Conservation (phyloP, 2,113 vertebrate genomes). For the Halichoerus grypus region DNA sequence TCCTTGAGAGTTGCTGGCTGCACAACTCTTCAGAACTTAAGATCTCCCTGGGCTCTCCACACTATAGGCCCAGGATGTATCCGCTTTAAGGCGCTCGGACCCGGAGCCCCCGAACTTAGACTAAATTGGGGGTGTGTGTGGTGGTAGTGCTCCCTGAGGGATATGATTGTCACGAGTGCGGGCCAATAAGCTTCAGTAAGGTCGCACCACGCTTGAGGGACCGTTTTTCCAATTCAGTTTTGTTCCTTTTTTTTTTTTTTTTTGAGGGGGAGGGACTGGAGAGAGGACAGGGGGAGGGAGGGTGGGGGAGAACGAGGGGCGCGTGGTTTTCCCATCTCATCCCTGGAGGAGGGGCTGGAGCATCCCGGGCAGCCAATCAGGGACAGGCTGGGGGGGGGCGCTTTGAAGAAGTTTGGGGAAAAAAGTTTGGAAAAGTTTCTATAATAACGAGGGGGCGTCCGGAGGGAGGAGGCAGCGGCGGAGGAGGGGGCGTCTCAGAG, state of each 20-base stretch:
- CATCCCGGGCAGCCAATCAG: conserved; percentile 83
- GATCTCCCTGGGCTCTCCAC: neutral
- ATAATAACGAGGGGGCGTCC: conserved; percentile 84
- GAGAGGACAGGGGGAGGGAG: neutral
- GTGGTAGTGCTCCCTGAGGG: neutral
- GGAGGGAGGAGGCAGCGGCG: conserved; percentile 79
- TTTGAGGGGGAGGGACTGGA: conserved; percentile 45
- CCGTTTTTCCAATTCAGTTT: conserved; percentile 79
- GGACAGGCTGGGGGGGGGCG: conserved; percentile 69
- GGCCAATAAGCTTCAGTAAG: conserved; percentile 62
- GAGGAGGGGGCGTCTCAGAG: conserved; percentile 79
- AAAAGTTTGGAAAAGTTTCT: conserved; percentile 85
- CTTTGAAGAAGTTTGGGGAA: conserved; percentile 83
- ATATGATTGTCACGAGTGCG: conserved; percentile 62
- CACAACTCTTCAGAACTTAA: neutral
- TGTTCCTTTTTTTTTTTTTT: conserved; percentile 8
- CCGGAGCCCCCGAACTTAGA: conserved; percentile 10
- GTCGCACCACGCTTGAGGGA: conserved; percentile 40
- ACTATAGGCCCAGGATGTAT: neutral
- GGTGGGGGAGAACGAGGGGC: conserved; percentile 62
- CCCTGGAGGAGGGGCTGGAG: conserved; percentile 80
- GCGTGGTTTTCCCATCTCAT: conserved; percentile 84
- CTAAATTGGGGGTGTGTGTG: neutral
- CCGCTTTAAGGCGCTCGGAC: conserved; percentile 65
- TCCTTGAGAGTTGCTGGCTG: neutral